A percentile compares a stretch with the other conserved stretches of the same genome.
Conservation (phyloP, 2,888 invertebrate genomes). For the Patella depressa region DNA sequence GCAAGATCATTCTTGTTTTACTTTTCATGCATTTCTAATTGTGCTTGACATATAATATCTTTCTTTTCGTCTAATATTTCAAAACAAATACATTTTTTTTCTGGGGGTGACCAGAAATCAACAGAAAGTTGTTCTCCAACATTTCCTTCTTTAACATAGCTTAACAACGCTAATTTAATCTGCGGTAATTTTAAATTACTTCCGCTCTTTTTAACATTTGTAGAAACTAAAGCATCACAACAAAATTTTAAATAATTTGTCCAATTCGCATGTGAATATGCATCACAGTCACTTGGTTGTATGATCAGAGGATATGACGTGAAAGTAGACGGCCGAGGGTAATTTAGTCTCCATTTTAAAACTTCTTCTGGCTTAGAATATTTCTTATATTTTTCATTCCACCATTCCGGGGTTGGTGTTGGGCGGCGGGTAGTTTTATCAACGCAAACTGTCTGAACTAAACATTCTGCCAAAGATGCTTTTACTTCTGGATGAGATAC, state of each 20-base stretch:
- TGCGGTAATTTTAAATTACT: background rate
- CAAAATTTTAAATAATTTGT: slow-evolving; percentile 27
- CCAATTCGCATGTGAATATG: slow-evolving; percentile 31
- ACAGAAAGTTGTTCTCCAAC: slow-evolving; percentile 27
- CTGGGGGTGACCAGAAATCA: slow-evolving; percentile 22
- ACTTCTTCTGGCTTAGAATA: background rate
- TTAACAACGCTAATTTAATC: slow-evolving; percentile 22
- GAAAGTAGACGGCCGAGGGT: background rate
- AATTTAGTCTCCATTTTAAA: background rate
- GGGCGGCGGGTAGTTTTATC: slow-evolving; percentile 22
- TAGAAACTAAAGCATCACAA: slow-evolving; percentile 24
- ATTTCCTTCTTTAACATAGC: slow-evolving; percentile 23
- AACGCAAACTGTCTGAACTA: slow-evolving; percentile 29
- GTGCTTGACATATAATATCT: background rate
- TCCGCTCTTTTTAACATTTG: slow-evolving; percentile 8
- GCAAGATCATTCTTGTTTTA: too few species aligned
- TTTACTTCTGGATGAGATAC: slow-evolving; percentile 4
- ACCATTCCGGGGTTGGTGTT: slow-evolving; percentile 30
- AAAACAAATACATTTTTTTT: slow-evolving; percentile 19
- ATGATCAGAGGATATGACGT: slow-evolving; percentile 16
- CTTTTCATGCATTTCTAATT: background rate
- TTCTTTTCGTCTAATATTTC: slow-evolving; percentile 26
- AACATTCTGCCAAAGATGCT: slow-evolving; percentile 21
- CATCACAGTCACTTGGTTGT: slow-evolving; percentile 24
- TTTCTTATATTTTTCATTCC: slow-evolving; percentile 28